Evolutionary conservation across 2,113 vertebrate species (phyloP).

Genomic region (Axis porcinus): DNA sequence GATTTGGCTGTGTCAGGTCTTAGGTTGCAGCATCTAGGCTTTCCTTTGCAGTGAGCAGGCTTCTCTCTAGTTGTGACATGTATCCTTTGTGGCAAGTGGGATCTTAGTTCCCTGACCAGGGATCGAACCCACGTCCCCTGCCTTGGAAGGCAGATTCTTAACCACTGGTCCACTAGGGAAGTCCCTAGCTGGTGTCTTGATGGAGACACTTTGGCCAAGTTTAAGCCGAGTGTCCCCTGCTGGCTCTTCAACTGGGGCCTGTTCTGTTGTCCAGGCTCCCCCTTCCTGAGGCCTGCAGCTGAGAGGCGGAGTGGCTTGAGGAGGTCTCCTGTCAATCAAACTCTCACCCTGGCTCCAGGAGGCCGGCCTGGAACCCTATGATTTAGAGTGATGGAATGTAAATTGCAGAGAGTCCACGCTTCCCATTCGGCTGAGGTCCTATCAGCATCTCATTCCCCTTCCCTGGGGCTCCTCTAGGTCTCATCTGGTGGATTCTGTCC

Average conservation of each 20-base stretch:
- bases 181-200: neutral
- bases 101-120: neutral
- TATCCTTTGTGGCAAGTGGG: neutral
- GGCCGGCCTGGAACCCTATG: neutral
- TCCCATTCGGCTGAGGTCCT: neutral
- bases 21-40: neutral
- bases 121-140: neutral
- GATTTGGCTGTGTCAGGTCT: neutral
- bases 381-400: conserved; percentile 52
- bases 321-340: conserved; percentile 28
- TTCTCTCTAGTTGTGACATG: neutral
- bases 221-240: neutral
- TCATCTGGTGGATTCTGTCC: conserved; percentile 17
- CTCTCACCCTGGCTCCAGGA: neutral
- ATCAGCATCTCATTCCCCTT: conserved; percentile 20
- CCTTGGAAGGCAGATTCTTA: neutral
- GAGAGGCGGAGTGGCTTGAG: neutral
- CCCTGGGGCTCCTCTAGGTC: neutral
- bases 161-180: neutral
- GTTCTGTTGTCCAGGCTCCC: neutral
- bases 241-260: neutral
- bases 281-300: neutral
- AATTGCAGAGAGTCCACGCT: neutral
- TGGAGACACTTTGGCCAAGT: neutral
- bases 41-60: neutral